These are phyloP conservation scores for Pungitius pungitius DNA, from an alignment of 2,113 vertebrate genomes.

Conservation along the genomic window DNA sequence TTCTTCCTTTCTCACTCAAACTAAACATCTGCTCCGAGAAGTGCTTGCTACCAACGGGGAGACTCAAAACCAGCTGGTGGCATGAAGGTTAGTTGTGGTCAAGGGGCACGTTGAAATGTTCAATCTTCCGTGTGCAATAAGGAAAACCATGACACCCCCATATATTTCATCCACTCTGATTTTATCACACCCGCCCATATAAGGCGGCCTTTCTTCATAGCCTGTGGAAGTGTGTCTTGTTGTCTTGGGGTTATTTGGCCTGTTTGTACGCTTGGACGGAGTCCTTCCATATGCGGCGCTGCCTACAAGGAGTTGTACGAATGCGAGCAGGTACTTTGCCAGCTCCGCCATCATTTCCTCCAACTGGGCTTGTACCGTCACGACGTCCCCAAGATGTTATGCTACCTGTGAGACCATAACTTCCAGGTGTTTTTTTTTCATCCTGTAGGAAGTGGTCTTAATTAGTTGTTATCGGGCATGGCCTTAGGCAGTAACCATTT, in stretches of 20 bases:
- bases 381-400: background rate
- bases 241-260: conserved; percentile 32
- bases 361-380: conserved; percentile 37
- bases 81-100: background rate
- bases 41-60: background rate
- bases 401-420: background rate
- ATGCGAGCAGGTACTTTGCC: conserved; percentile 47
- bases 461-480: too few species aligned
- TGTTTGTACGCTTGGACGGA: conserved; percentile 20
- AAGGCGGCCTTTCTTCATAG: background rate
- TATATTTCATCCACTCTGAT: background rate
- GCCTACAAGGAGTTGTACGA: conserved; percentile 46
- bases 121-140: background rate
- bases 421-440: background rate
- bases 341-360: conserved; percentile 51
- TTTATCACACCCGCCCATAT: conserved; percentile 10
- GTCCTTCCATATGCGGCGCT: conserved; percentile 22
- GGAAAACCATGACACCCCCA: background rate
- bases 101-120: background rate
- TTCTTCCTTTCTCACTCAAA: background rate
- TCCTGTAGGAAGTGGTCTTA: too few species aligned
- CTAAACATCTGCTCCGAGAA: background rate
- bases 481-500: too few species aligned
- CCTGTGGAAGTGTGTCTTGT: conserved; percentile 17
- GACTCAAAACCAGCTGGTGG: background rate